Conservation (phyloP, 2,888 invertebrate species). For the Rhaphigaster nebulosa region DNA sequence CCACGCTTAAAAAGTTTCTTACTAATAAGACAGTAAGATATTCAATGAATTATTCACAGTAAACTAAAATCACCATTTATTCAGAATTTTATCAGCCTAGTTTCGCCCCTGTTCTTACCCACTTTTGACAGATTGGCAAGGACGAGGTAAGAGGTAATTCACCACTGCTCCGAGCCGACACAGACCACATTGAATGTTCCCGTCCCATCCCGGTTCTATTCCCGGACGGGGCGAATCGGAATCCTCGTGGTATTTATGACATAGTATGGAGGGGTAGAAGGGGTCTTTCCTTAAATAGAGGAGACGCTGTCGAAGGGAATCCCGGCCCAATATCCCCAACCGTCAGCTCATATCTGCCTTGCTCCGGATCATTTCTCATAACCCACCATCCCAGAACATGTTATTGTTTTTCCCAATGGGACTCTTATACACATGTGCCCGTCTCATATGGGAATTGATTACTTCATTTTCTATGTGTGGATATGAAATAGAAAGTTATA, state of each 20-base stretch:
- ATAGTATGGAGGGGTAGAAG: not conserved
- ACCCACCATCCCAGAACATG: not conserved
- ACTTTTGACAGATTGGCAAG: not conserved
- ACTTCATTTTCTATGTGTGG: not conserved
- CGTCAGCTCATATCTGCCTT: slow-evolving; percentile 37
- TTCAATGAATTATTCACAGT: too few species aligned
- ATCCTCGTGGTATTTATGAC: slow-evolving; percentile 31
- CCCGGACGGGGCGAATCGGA: not conserved
- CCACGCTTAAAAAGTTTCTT: too few species aligned
- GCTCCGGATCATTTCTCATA: slow-evolving; percentile 15
- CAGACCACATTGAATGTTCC: not conserved
- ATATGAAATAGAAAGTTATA: not conserved
- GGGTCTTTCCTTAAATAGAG: slow-evolving; percentile 19
- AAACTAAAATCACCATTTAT: too few species aligned
- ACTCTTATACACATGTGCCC: slow-evolving; percentile 7
- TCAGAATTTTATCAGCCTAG: too few species aligned
- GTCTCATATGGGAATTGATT: not conserved
- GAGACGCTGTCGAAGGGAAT: not conserved
- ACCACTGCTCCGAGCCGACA: not conserved
- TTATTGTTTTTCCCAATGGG: slow-evolving; percentile 40
- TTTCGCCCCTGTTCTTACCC: too few species aligned
- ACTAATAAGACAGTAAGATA: too few species aligned
- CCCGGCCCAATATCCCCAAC: slow-evolving; percentile 23
- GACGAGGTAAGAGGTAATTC: not conserved
- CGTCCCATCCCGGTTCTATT: not conserved